Evolutionary conservation across 2,888 invertebrate genomes (phyloP).

Genomic region (Eupithecia vulgata): DNA sequence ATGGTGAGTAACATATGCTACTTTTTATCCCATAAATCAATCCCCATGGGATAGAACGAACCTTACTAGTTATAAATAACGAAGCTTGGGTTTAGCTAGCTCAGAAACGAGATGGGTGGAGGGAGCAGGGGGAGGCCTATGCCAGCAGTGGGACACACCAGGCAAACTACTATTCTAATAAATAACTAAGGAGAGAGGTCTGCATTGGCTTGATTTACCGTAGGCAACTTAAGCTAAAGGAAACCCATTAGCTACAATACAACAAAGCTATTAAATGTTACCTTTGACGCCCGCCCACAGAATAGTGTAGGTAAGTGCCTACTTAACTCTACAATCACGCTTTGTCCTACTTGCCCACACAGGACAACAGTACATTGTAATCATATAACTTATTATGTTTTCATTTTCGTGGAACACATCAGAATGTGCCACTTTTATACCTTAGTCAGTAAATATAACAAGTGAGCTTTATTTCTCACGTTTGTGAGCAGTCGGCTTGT

Average conservation of each 20-base stretch:
- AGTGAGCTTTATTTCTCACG: slow-evolving; percentile 54
- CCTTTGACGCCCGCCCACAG: slow-evolving; percentile 13
- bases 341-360: slow-evolving; percentile 25
- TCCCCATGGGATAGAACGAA: no score
- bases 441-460: slow-evolving; percentile 40
- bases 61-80: background rate
- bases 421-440: slow-evolving; percentile 32
- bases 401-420: slow-evolving; percentile 42
- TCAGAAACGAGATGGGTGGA: background rate
- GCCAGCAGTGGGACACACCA: no score
- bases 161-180: no score
- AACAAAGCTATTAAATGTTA: slow-evolving; percentile 19
- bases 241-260: slow-evolving; percentile 1
- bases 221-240: slow-evolving; percentile 1
- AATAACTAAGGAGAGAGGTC: background rate
- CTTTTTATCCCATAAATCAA: no score
- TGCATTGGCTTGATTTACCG: background rate
- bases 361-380: slow-evolving; percentile 36
- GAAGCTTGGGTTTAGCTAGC: no score
- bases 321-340: slow-evolving; percentile 32
- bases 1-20: no score
- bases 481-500: slow-evolving; percentile 47
- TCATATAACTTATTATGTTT: slow-evolving; percentile 28
- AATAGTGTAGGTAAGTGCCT: slow-evolving; percentile 22
- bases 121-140: no score